Conservation (phyloP, 2,113 vertebrate species). For the Cyphomyrus discorhynchus region DNA sequence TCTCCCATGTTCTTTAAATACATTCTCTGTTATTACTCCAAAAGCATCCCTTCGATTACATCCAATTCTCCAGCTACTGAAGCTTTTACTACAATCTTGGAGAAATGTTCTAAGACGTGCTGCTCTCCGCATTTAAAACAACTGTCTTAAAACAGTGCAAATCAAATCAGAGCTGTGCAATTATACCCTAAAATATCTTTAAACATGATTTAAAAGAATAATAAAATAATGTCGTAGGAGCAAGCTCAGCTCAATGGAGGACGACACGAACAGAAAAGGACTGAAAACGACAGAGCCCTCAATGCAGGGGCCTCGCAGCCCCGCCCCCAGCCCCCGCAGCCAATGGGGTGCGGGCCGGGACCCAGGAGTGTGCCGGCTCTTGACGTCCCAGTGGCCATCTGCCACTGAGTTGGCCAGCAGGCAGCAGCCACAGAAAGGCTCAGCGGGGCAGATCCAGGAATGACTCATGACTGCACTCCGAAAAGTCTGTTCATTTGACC, state of each 20-base stretch:
- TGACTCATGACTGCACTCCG: constrained; percentile 15
- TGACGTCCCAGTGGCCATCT: constrained; percentile 80
- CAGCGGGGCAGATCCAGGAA: constrained; percentile 30
- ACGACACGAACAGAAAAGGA: constrained; percentile 20
- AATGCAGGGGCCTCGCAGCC: not conserved
- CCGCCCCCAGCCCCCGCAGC: not conserved
- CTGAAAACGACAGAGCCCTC: constrained; percentile 16
- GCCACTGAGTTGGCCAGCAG: constrained; percentile 68
- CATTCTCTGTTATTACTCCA: constrained; percentile 12
- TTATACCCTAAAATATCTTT: constrained; percentile 45
- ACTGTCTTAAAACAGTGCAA: constrained; percentile 63
- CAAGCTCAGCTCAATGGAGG: constrained; percentile 37
- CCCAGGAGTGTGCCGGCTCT: constrained; percentile 60
- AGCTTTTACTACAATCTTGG: constrained; percentile 16
- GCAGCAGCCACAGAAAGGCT: constrained; percentile 46
- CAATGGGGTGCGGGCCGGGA: not conserved
- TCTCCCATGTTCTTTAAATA: constrained; percentile 45
- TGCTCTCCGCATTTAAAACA: constrained; percentile 39
- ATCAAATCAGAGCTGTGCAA: constrained; percentile 60
- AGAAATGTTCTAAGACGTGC: constrained; percentile 32
- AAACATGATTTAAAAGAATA: constrained; percentile 45
- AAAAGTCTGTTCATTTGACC: constrained; percentile 37
- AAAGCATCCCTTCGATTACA: constrained; percentile 17
- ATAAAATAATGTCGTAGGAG: constrained; percentile 40
- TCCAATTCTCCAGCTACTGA: constrained; percentile 22